Evolutionary conservation across 2,113 vertebrate genomes (phyloP), one percentile per base, ranked within the genome.

Genomic region (Cettia cetti): DNA sequence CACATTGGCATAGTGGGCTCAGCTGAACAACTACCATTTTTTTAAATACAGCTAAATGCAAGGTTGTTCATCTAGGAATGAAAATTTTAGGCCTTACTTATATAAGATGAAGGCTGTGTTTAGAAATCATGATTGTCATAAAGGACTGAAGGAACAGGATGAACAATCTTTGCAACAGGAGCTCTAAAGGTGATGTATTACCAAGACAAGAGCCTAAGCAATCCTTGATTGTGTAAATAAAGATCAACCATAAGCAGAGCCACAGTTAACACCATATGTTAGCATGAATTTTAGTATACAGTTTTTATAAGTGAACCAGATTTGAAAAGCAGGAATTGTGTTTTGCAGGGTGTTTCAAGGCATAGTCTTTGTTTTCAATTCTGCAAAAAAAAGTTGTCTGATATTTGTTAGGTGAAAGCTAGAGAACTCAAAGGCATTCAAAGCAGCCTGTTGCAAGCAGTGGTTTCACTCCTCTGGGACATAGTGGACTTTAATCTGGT

Each of bases 401-500:
- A 11, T 24, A 64, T 50, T 69, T 79, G 5, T 14, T 45, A 5
- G 13, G 9, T 26, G n/a, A 86, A 86, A 83, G n/a, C 17, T 49
- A 20, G 10, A 88, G 19, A 76, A 18, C 15, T 18, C 9, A 52
- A 50, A 69, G 19, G 12, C 54, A 57, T 11, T 12, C 31, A 72
- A 37, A 14, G 24, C 20, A 88, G 11, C 10, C n/a, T 35, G 5
- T 37, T 23, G 6, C 6, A 63, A 71, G 26, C 1, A 59, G 23
- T 17, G 9, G 6, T 68, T 54, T 39, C 3, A 2, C 35, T 80
- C 9, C 21, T 11, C 12, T 47, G 53, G 56, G 37, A 21, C 23
- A 27, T 16, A 0, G 0, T 19, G 50, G 16, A 42, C 9, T 57
- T 44, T 28, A 64, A 44, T 68, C 71, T 33, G 52, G 52, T 42